phyloP scores from a whole-genome alignment of 53 echinoderm and acorn worm species.

The Apostichopus leukothele region DNA sequence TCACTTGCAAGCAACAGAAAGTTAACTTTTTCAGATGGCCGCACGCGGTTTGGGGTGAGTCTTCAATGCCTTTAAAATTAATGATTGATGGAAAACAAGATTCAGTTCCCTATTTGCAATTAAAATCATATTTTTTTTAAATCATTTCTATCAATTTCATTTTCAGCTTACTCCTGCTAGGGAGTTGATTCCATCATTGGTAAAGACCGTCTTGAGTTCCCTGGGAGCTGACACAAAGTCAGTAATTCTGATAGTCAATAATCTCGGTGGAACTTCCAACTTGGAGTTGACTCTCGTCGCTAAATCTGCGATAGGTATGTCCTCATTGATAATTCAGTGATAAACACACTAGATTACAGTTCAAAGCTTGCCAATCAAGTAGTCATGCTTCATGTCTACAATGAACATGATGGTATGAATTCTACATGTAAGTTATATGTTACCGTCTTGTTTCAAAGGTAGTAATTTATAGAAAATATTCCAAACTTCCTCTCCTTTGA shows the following conservation, averaged over 20 bases:
- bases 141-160: neutral
- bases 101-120: neutral
- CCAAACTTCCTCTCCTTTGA: no score
- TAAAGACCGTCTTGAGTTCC: conserved; percentile 56
- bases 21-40: no score
- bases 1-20: no score
- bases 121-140: neutral
- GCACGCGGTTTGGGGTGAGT: no score
- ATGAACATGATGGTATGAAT: no score
- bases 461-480: no score
- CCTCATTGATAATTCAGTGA: neutral
- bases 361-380: no score
- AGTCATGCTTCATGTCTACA: no score
- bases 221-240: conserved; percentile 38
- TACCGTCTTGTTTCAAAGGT: no score
- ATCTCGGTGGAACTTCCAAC: conserved; percentile 77
- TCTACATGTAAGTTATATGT: no score
- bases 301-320: conserved; percentile 50
- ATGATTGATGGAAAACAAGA: neutral
- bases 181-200: conserved; percentile 63
- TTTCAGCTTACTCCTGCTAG: conserved; percentile 56
- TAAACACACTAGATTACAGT: neutral
- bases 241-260: conserved; percentile 73
- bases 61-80: no score
- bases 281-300: conserved; percentile 71